Evolutionary conservation across 2,888 invertebrate species (phyloP), one percentile per base, ranked within the genome.

Genomic region (Leptura quadrifasciata): DNA sequence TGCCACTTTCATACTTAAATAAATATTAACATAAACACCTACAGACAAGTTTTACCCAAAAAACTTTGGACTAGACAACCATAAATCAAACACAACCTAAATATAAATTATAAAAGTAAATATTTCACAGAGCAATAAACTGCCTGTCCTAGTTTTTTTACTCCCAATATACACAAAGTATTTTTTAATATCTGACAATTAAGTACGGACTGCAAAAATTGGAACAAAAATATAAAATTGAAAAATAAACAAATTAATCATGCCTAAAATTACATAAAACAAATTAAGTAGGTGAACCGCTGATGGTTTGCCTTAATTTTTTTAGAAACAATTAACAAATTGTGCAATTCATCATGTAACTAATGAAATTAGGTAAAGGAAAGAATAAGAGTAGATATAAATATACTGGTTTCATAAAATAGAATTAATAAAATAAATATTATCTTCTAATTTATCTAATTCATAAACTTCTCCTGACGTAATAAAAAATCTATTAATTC

Each of bases 221-320:
- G 39, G 39, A 39, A 39, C 15, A 39, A 12, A 39, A 39, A 12
- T 39, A 39, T 39, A 12, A 47, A 47, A n/a, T 2, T n/a, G 17
- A n/a, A 47, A n/a, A 47, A 47, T 47, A 47, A 15, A 47, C 3
- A 15, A 47, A 47, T 47, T 3, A 47, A 47, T 6, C 4, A 5
- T 47, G 47, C n/a, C n/a, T 6, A 47, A 47, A 47, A 5, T 47
- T 47, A 47, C 47, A 47, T 47, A 60, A 60, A 60, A 60, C 24
- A 60, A 27, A 27, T n/a, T n/a, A n/a, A n/a, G n/a, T 15, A 60
- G 47, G n/a, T 3, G n/a, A 27, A 27, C 2, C 31, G 4, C 17
- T 21, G 60, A 60, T 60, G 60, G 60, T 27, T 60, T 60, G 27
- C 8, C 31, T 31, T 31, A 60, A 27, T 60, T 60, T 60, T 60